A percentile compares a stretch with the other conserved stretches of the same genome.
phyloP scores from a whole-genome alignment of 2,113 vertebrate species.

The Catharus minimus region DNA sequence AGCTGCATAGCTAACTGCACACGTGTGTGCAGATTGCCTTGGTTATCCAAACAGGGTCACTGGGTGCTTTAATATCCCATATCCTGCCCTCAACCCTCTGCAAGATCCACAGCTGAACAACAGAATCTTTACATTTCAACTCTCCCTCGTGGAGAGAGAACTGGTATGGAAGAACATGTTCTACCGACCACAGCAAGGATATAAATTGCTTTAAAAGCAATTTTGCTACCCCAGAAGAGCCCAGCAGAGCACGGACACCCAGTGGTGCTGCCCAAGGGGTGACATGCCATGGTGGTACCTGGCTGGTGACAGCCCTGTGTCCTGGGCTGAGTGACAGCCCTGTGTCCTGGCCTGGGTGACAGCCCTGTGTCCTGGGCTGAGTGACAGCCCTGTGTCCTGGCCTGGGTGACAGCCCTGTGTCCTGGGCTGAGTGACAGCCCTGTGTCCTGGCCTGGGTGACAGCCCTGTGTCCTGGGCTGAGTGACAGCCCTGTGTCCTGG shows the following conservation, averaged over 20 bases:
- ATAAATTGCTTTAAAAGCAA: background rate
- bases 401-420: too few relatives aligned
- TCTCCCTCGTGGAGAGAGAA: background rate
- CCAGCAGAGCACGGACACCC: fast-evolving
- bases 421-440: too few relatives aligned
- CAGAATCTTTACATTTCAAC: background rate
- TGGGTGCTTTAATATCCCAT: background rate
- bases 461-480: too few relatives aligned
- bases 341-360: too few relatives aligned
- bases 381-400: too few relatives aligned
- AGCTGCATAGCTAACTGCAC: background rate
- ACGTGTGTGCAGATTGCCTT: background rate
- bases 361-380: too few relatives aligned
- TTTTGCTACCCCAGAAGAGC: background rate
- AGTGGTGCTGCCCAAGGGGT: fast-evolving
- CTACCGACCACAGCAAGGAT: background rate
- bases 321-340: background rate
- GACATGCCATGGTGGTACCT: background rate
- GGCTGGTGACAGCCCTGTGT: background rate
- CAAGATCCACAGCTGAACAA: background rate
- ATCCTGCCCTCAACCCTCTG: fast-evolving
- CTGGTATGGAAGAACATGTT: fast-evolving
- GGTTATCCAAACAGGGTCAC: background rate
- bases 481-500: too few relatives aligned
- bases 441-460: too few relatives aligned